A percentile compares a stretch with the other conserved stretches of the same genome.
Evolutionary conservation across 1,140 invertebrate species (phyloP).

Genomic region (Anoplophora glabripennis): DNA sequence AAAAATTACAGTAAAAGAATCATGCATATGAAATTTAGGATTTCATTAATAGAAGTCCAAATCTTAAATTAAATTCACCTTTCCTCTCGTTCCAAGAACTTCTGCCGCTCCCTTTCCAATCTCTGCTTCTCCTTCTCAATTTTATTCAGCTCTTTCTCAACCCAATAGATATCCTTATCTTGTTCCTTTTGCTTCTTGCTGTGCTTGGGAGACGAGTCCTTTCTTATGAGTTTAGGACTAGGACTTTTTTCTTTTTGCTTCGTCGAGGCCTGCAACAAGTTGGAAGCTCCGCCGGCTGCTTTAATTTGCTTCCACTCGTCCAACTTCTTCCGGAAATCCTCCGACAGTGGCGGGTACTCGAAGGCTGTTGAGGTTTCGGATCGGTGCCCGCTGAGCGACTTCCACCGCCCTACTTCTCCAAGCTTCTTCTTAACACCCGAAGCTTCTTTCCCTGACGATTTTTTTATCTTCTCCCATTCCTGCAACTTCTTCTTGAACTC

Average conservation of each 20-base stretch:
- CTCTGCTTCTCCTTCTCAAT: conserved; percentile 62
- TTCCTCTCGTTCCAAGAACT: conserved; percentile 60
- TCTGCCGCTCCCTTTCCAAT: conserved; percentile 59
- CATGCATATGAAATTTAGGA: no score
- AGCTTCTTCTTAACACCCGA: conserved; percentile 54
- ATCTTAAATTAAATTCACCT: conserved; percentile 38
- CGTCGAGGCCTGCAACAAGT: conserved; percentile 9
- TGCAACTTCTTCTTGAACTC: conserved; percentile 79
- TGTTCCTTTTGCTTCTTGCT: conserved; percentile 36
- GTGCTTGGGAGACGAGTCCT: conserved; percentile 27
- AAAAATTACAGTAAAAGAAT: no score
- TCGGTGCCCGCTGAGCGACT: conserved; percentile 50
- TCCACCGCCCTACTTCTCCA: conserved; percentile 72
- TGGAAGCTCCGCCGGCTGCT: conserved; percentile 51
- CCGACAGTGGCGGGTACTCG: conserved; percentile 59
- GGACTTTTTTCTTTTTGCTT: conserved; percentile 43
- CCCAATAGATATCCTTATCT: conserved; percentile 55
- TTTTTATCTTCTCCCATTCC: conserved; percentile 81
- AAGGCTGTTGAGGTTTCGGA: conserved; percentile 50
- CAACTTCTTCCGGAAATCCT: conserved; percentile 67
- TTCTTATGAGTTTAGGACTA: conserved; percentile 44
- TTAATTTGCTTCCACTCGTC: conserved; percentile 67
- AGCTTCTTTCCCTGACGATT: conserved; percentile 65
- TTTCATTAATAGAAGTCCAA: background rate
- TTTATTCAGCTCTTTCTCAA: conserved; percentile 60